These are phyloP conservation scores for Aproaerema taeniolella DNA, from an alignment of 2,888 invertebrate species.

Conservation along the genomic window DNA sequence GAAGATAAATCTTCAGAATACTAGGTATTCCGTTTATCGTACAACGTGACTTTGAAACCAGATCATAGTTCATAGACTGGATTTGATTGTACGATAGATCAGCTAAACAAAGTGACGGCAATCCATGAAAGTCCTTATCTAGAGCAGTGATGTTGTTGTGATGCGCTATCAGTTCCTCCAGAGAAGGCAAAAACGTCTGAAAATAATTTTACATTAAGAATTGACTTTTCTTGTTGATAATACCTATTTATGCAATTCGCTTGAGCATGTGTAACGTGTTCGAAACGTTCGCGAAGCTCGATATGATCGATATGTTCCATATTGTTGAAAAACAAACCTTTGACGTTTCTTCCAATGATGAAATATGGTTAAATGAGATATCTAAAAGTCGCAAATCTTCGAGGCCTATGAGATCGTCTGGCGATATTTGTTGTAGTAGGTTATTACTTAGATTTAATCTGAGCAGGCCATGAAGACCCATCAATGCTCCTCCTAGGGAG, in stretches of 20 bases:
- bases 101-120: conserved; percentile 88
- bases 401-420: conserved; percentile 87
- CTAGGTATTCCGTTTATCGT: conserved; percentile 88
- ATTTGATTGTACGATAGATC: conserved; percentile 89
- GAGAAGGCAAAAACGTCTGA: conserved; percentile 86
- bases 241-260: too few species aligned
- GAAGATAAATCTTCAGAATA: conserved; percentile 85
- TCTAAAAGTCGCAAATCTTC: conserved; percentile 85
- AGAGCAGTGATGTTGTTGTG: conserved; percentile 85
- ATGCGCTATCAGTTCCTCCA: conserved; percentile 86
- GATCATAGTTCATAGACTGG: conserved; percentile 82
- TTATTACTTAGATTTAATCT: conserved; percentile 87
- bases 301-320: too few species aligned
- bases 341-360: conserved; percentile 88
- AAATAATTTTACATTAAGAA: conserved; percentile 30
- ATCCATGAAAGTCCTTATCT: conserved; percentile 88
- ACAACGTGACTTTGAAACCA: conserved; percentile 88
- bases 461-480: conserved; percentile 84
- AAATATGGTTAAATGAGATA: conserved; percentile 86
- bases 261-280: too few species aligned
- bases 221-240: neutral
- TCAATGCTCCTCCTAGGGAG: conserved; percentile 84
- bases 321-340: conserved; percentile 80
- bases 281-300: too few species aligned
- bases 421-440: conserved; percentile 82